A percentile compares a stretch with the other conserved stretches of the same genome.
Conservation (phyloP, 2,888 invertebrate species). For the Netelia inedita region DNA sequence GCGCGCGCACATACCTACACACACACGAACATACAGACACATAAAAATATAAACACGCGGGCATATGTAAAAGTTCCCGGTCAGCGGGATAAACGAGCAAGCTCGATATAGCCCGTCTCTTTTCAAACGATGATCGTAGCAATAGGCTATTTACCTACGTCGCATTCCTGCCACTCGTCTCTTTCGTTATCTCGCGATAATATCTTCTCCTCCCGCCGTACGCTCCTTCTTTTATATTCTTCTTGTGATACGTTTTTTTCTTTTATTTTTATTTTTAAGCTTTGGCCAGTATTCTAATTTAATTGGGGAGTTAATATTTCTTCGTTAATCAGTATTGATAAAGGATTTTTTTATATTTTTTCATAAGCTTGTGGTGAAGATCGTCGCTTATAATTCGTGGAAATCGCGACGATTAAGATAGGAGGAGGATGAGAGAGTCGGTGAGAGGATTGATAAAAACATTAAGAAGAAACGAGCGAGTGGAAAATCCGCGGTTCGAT, state of each 20-base stretch:
- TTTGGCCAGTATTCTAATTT: too few relatives aligned
- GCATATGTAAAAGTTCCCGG: conserved; percentile 27
- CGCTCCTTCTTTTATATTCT: conserved; percentile 14
- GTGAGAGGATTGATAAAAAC: neutral
- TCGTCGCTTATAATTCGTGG: too few relatives aligned
- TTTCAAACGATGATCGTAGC: conserved; percentile 70
- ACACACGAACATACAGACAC: conserved; percentile 64
- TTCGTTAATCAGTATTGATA: too few relatives aligned
- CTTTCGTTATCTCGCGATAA: conserved; percentile 38
- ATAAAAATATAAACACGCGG: conserved; percentile 48
- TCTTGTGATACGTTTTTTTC: conserved; percentile 9
- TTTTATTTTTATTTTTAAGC: too few relatives aligned
- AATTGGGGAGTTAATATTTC: too few relatives aligned
- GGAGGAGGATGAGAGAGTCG: too few relatives aligned
- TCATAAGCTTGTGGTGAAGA: too few relatives aligned
- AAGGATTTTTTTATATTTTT: too few relatives aligned
- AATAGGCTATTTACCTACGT: conserved; percentile 63
- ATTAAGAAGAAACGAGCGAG: neutral
- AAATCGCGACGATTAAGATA: too few relatives aligned
- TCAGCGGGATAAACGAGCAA: conserved; percentile 57
- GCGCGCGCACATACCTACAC: conserved; percentile 35
- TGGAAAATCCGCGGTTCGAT: conserved; percentile 30
- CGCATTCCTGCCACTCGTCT: conserved; percentile 44
- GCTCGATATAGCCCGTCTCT: conserved; percentile 58
- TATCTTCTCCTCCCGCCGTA: conserved; percentile 9